phyloP scores from a whole-genome alignment of 2,113 vertebrate species.

The Zosterops pallidus region DNA sequence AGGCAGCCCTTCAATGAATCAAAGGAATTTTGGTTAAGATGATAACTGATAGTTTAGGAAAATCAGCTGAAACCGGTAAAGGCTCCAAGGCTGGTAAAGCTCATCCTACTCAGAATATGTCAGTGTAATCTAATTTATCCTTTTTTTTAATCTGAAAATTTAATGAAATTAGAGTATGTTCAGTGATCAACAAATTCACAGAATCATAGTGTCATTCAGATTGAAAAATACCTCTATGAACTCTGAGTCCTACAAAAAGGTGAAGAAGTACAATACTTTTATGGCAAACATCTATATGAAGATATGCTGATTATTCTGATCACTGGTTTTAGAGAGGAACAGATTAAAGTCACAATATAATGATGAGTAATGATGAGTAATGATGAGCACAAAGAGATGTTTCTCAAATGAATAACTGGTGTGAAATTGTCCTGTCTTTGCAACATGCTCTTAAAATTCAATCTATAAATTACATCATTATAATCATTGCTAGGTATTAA shows the following conservation, averaged over 20 bases:
- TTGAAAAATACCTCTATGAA: background rate
- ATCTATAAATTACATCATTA: background rate
- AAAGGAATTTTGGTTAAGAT: background rate
- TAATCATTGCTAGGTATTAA: background rate
- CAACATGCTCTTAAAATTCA: background rate
- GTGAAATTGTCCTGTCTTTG: background rate
- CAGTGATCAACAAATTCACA: background rate
- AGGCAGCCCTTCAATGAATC: background rate
- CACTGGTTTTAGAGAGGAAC: background rate
- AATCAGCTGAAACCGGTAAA: background rate
- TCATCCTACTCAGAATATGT: background rate
- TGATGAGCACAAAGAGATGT: background rate
- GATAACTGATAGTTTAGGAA: background rate
- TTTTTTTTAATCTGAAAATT: background rate
- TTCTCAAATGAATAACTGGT: background rate
- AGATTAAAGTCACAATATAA: background rate
- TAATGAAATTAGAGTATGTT: background rate
- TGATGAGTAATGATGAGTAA: background rate
- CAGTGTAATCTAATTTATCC: background rate
- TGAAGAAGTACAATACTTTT: background rate
- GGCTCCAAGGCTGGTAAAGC: background rate
- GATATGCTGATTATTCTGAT: background rate
- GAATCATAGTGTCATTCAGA: background rate
- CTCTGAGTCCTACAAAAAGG: background rate
- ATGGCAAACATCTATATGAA: background rate